Base-by-base conservation (phyloP, 2,113 vertebrate species). In the Grallaria varia region DNA sequence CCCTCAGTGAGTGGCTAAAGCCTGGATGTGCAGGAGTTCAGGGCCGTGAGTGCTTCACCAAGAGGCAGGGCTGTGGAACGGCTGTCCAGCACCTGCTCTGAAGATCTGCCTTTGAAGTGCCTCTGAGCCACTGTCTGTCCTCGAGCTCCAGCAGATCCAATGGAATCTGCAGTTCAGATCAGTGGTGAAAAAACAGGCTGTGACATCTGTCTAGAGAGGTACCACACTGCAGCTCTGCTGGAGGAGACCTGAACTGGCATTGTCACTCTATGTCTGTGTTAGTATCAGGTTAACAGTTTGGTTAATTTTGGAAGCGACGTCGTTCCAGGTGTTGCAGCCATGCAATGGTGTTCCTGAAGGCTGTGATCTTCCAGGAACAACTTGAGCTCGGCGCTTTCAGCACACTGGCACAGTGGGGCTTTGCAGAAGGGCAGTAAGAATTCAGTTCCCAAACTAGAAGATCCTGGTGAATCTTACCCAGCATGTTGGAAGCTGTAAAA, bases 141-240 rank as follows among this genome's bases (percentile, higher is more conserved):
- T 24, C 10, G 1, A 13, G 79, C 60, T 40, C 14, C 6, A 37
- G 25, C 9, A 30, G 23, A 2, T 13, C 6, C 0, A 1, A 0
- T 1, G 18, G 7, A 2, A 13, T 17, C 56, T 12, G 58, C 6
- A 5, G 33, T 15, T 21, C 1, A 0, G 4, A 0, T 17, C 5
- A 28, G 11, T 53, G 0, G 15, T 17, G 25, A 9, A 13, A 18
- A 27, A 24, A 22, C 0, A 1, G 42, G 14, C 23, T n/a, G 15
- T 30, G 66, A 2, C 8, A 22, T 28, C 24, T 39, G 30, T n/a
- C 14, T 10, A 23, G 28, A 8, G 31, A 35, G 50, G 35, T 9
- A 15, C 25, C 49, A 24, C 39, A 5, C 12, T 24, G 12, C 35
- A 50, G 55, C 35, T 56, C 2, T 20, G 58, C 33, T 37, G 8